Evolutionary conservation across 2,888 invertebrate species (phyloP).

Genomic region (Phengaris alcon): DNA sequence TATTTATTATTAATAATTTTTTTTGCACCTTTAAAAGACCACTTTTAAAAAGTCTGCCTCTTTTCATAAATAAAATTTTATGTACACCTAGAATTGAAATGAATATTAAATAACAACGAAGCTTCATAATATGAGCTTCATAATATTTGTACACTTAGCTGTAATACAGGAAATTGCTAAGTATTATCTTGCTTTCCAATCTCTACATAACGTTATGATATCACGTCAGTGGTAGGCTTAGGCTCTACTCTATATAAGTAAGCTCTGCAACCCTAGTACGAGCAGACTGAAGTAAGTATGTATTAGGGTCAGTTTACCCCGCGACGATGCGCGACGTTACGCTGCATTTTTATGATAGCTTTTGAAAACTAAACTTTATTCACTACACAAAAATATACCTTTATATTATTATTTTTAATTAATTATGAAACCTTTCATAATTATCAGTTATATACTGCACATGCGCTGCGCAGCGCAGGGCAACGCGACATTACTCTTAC

Average conservation of each 20-base stretch:
- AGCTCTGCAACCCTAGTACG: not conserved
- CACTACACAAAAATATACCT: too few relatives aligned
- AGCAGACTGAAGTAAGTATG: not conserved
- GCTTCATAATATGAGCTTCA: slow-evolving; percentile 9
- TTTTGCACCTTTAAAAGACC: too few relatives aligned
- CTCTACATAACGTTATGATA: slow-evolving; percentile 6
- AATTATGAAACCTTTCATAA: too few relatives aligned
- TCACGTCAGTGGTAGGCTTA: slow-evolving; percentile 12
- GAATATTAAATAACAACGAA: not conserved
- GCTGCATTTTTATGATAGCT: too few relatives aligned
- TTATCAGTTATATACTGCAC: too few relatives aligned
- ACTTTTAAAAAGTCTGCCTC: too few relatives aligned
- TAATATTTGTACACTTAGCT: slow-evolving; percentile 13
- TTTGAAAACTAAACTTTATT: too few relatives aligned
- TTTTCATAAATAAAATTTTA: not conserved
- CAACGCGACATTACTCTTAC: too few relatives aligned
- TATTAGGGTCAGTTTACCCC: not conserved
- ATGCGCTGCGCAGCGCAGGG: too few relatives aligned
- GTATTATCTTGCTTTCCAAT: slow-evolving; percentile 12
- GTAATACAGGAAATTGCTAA: slow-evolving; percentile 21
- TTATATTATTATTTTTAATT: too few relatives aligned
- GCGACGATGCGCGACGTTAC: too few relatives aligned
- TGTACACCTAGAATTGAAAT: not conserved
- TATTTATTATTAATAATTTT: too few relatives aligned
- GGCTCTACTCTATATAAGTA: not conserved